These are phyloP conservation scores for Manis pentadactyla DNA, from an alignment of 2,797 vertebrate species.

Conservation along the genomic window DNA sequence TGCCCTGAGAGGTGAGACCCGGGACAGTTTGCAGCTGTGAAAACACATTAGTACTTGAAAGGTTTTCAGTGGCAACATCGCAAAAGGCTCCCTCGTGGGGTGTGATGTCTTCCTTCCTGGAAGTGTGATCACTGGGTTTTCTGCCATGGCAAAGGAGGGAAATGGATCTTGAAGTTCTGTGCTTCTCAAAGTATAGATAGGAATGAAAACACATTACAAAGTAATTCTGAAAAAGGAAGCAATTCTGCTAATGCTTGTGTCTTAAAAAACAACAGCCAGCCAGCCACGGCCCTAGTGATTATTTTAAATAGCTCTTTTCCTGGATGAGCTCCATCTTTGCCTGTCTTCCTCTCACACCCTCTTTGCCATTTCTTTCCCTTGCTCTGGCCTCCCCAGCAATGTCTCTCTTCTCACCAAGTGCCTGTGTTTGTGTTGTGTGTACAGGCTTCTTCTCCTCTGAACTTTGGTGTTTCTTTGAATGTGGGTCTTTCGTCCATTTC, in stretches of 20 bases:
- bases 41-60: neutral
- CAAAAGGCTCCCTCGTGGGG: neutral
- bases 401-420: neutral
- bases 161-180: neutral
- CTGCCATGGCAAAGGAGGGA: neutral
- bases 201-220: slow-evolving; percentile 46
- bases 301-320: neutral
- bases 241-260: slow-evolving; percentile 14
- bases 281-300: neutral
- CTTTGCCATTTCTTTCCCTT: neutral
- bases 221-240: slow-evolving; percentile 22
- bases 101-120: neutral
- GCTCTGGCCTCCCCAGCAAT: neutral
- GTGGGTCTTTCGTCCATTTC: neutral
- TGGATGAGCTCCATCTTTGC: neutral
- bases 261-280: neutral
- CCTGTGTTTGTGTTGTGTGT: neutral
- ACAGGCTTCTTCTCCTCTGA: neutral
- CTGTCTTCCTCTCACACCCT: neutral
- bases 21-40: neutral
- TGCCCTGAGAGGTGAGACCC: neutral
- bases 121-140: neutral
- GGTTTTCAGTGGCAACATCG: neutral
- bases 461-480: slow-evolving; percentile 10
- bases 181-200: neutral